phyloP scores from a whole-genome alignment of 1,140 invertebrate species.

The Dendroctonus valens region DNA sequence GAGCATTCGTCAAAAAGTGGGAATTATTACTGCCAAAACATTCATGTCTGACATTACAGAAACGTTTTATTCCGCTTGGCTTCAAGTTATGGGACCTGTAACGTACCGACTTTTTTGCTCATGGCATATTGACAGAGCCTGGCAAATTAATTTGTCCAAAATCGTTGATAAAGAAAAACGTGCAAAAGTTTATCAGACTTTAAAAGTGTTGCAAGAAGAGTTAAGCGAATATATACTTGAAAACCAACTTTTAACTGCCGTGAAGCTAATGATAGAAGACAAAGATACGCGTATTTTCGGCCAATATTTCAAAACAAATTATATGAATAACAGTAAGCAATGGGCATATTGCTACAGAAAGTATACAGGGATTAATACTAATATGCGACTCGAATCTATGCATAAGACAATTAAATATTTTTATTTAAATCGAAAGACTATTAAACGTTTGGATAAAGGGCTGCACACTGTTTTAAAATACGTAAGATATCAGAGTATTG shows the following conservation, averaged over 20 bases:
- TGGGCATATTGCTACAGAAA: conserved; percentile 25
- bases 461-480: conserved; percentile 8
- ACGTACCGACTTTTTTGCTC: conserved; percentile 8
- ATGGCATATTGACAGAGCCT: conserved; percentile 13
- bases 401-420: conserved; percentile 20
- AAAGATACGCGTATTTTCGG: not conserved
- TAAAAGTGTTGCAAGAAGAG: conserved; percentile 22
- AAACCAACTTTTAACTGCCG: conserved; percentile 3
- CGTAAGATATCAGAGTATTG: conserved; percentile 17
- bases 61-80: conserved; percentile 24
- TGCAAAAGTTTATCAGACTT: conserved; percentile 13
- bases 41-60: conserved; percentile 32
- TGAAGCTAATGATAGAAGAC: conserved; percentile 11
- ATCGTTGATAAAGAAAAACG: conserved; percentile 10
- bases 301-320: conserved; percentile 15
- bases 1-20: conserved; percentile 11
- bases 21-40: conserved; percentile 21
- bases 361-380: conserved; percentile 4
- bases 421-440: conserved; percentile 10
- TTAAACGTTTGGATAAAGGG: conserved; percentile 17
- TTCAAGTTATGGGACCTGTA: conserved; percentile 9
- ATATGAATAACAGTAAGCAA: conserved; percentile 9
- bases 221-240: conserved; percentile 9
- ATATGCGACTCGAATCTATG: conserved; percentile 15
- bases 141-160: conserved; percentile 19